Evolutionary conservation across 1,140 invertebrate species (phyloP).

Genomic region (Drosophila willistoni): DNA sequence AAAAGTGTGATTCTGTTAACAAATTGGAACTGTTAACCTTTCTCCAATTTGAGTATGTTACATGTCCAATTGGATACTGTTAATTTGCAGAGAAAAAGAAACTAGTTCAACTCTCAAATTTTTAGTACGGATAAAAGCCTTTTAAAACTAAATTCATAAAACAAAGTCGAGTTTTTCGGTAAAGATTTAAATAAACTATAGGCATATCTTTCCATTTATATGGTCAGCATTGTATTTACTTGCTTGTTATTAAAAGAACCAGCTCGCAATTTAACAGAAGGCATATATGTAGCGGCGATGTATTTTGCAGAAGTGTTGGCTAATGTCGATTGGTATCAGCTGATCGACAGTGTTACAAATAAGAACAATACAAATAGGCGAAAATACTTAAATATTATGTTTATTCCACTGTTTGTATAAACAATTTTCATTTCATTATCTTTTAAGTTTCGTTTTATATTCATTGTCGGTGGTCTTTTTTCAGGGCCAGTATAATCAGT

Average conservation of each 20-base stretch:
- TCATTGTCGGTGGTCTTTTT: not conserved
- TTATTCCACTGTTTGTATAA: slow-evolving; percentile 4
- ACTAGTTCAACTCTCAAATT: not conserved
- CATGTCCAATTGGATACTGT: not conserved
- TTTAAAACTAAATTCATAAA: no score
- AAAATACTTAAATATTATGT: slow-evolving; percentile 8
- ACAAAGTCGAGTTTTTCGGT: no score
- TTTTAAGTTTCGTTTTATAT: slow-evolving; percentile 7
- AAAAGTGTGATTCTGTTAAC: not conserved
- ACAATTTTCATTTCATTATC: not conserved
- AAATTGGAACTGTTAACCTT: not conserved
- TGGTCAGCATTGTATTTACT: no score
- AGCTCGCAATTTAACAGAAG: no score
- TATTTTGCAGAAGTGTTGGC: not conserved
- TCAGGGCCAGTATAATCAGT: not conserved
- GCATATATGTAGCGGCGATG: not conserved
- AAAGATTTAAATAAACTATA: no score
- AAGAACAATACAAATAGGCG: not conserved
- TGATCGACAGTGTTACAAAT: not conserved
- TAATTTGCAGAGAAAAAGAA: not conserved
- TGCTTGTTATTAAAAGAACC: no score
- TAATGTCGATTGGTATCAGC: not conserved
- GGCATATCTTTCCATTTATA: no score
- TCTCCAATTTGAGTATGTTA: not conserved
- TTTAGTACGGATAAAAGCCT: not conserved